These are phyloP conservation scores for Protophormia terraenovae DNA, from an alignment of 2,888 invertebrate species.

Conservation along the genomic window DNA sequence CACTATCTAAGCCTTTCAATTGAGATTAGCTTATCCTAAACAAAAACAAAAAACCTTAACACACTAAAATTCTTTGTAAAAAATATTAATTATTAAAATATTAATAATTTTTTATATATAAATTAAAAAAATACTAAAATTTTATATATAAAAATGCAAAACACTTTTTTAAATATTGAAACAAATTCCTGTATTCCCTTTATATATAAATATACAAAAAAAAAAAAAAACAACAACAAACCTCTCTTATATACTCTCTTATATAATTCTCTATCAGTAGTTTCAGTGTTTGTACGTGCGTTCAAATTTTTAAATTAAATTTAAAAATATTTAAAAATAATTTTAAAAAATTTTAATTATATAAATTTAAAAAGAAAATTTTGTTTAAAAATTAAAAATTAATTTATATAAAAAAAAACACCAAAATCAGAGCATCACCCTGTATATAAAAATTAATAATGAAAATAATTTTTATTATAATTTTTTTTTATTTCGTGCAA, in stretches of 20 bases:
- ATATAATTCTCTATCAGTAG: slow-evolving; percentile 58
- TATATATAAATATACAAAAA: slow-evolving; percentile 8
- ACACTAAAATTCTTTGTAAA: slow-evolving; percentile 36
- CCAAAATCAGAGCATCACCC: slow-evolving; percentile 48
- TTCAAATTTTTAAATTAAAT: slow-evolving; percentile 55
- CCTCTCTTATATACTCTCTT: slow-evolving; percentile 23
- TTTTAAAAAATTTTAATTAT: not conserved
- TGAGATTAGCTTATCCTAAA: slow-evolving; percentile 11
- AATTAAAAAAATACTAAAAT: not conserved
- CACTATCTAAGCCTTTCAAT: not conserved
- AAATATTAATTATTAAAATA: not conserved
- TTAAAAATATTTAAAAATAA: slow-evolving; percentile 20
- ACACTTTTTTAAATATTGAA: slow-evolving; percentile 21
- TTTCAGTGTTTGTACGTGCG: slow-evolving; percentile 68
- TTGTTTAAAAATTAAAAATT: not conserved
- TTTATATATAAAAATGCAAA: slow-evolving; percentile 37
- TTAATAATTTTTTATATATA: slow-evolving; percentile 19
- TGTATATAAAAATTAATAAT: slow-evolving; percentile 53
- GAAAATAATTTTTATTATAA: not conserved
- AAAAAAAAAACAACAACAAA: not conserved
- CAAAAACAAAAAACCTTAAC: slow-evolving; percentile 27
- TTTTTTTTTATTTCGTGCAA: not conserved
- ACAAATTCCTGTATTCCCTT: slow-evolving; percentile 38
- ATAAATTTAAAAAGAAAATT: slow-evolving; percentile 36
- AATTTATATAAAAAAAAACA: slow-evolving; percentile 15